Percentiles rank a stretch among this genome's conserved stretches.
Conservation (phyloP, 2,113 vertebrate species). For the Eurypyga helias region DNA sequence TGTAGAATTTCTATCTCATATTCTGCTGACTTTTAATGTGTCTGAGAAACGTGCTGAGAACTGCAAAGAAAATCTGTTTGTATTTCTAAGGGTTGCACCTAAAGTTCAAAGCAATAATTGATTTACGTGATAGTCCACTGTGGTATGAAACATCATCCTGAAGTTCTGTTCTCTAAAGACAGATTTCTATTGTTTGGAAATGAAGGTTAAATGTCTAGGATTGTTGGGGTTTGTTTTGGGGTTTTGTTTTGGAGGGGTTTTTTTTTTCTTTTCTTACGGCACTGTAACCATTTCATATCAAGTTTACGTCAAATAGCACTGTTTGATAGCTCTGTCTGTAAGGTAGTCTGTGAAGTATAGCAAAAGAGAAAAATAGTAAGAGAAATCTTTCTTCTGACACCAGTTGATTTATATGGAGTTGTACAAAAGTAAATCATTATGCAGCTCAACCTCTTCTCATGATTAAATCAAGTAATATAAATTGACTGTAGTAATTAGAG, state of each 20-base stretch:
- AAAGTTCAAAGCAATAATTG: neutral
- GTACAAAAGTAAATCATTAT: neutral
- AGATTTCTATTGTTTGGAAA: neutral
- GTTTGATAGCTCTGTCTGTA: neutral
- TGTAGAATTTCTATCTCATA: neutral
- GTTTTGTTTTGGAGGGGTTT: too few relatives aligned
- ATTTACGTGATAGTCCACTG: neutral
- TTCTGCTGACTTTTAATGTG: neutral
- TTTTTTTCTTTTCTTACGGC: neutral
- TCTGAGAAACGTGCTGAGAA: neutral
- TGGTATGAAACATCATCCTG: neutral
- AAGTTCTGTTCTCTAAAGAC: neutral
- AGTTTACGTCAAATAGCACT: neutral
- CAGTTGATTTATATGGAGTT: neutral
- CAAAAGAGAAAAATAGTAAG: neutral
- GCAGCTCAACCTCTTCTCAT: neutral
- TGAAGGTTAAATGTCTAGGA: neutral
- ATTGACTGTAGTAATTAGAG: neutral
- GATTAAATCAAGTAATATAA: neutral
- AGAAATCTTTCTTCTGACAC: neutral
- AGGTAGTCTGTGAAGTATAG: neutral
- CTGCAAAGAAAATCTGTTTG: neutral
- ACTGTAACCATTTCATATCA: neutral
- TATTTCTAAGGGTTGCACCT: neutral
- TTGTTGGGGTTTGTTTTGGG: too few relatives aligned